Base-by-base conservation (phyloP, 2,888 invertebrate species). In the Lamellibrachia columna region DNA sequence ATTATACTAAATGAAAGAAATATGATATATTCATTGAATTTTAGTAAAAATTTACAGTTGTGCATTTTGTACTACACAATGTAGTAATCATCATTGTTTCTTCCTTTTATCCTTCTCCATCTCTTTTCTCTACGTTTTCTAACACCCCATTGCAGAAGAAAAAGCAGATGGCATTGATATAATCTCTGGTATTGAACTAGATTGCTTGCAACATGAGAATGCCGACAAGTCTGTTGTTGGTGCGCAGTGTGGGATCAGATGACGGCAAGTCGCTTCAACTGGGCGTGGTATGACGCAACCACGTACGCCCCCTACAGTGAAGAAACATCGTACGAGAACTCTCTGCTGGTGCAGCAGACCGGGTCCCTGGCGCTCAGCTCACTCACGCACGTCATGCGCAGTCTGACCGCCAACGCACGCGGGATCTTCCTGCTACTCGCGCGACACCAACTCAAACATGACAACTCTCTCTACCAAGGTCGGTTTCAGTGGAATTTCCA, bases 281-380 rank as follows among this genome's bases (percentile, higher is more conserved):
- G 98, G 97, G 97, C 98, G 3, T 99, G 98, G 98, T 98, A 98
- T 97, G 98, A 99, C 96, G 98, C 98, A 3, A 98, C 99, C 0
- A 98, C 98, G 0, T 98, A 98, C 96, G 96, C 97, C 93, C 98
- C 98, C 0, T 99, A 99, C 96, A 97, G 97, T 0, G 98, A 98
- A 94, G 99, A 99, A 94, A 96, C 96, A 8, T 95, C 96, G 1
- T 96, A 96, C 90, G 96, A 99, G 96, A 98, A 98, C 96, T 98
- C 98, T 0, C 97, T 98, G 94, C 97, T 98, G 97, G 98, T 98
- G 0, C 98, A 98, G 95, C 98, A 98, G 94, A 98, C 94, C 93
- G 11, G 92, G 22, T 90, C 95, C 0, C 95, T 97, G 92, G 96
- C 98, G 8, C 97, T 99, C 58, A 98, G 98, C 0, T 98, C 99